Percentiles rank a stretch among this genome's conserved stretches.
These are phyloP conservation scores for Leptinotarsa lineolata DNA, from an alignment of 1,140 invertebrate species.

Conservation along the genomic window DNA sequence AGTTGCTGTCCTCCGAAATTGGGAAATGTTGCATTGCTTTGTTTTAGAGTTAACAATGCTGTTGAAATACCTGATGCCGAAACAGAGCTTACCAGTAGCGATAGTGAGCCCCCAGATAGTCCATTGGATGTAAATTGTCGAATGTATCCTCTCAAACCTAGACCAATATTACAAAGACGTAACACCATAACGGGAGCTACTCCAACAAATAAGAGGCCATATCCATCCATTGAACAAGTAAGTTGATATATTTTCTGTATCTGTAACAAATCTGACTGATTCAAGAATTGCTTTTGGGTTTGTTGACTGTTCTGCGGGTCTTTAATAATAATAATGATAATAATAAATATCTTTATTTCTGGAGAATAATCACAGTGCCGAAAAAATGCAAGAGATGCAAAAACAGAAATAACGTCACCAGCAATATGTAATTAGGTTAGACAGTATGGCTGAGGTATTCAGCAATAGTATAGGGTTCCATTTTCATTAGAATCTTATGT, in stretches of 20 bases:
- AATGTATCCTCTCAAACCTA: conserved; percentile 76
- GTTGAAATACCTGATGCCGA: conserved; percentile 45
- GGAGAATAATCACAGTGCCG: no score
- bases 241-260: not conserved
- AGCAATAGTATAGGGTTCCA: no score
- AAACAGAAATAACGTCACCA: no score
- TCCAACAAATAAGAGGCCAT: conserved; percentile 68
- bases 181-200: conserved; percentile 87
- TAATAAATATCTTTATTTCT: no score
- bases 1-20: conserved; percentile 23
- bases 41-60: conserved; percentile 46
- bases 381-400: no score
- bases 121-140: conserved; percentile 55
- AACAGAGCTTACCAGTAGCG: conserved; percentile 48
- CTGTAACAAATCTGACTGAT: no score
- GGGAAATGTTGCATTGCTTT: not conserved
- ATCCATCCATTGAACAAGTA: conserved; percentile 70
- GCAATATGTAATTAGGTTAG: no score
- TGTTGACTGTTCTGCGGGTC: no score
- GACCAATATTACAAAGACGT: conserved; percentile 74
- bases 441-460: no score
- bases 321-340: no score
- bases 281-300: no score
- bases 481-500: no score
- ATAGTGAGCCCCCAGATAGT: conserved; percentile 52